Evolutionary conservation across 1,140 invertebrate species (phyloP), one percentile per base, ranked within the genome.

Genomic region (Thalassaphorura encarpata): DNA sequence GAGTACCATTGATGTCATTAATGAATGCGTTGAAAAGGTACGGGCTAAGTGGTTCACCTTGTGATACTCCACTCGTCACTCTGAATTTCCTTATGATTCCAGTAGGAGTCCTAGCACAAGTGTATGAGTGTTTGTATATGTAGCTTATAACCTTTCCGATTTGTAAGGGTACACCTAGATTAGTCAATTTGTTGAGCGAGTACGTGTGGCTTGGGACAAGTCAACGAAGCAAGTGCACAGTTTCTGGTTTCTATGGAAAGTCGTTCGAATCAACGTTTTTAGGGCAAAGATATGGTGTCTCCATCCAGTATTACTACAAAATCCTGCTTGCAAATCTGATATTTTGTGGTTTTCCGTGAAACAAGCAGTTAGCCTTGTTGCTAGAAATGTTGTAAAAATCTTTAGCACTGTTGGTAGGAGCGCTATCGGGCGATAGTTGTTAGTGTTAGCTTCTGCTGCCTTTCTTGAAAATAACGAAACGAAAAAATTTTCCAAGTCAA

Each of bases 381-480:
- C 45, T n/a, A 69, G 43, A 4, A 69, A 51, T 13, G 40, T 52
- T 1, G 61, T 59, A 28, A 65, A 66, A 5, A 68, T 21, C 61
- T 69, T 68, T 3, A 47, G 28, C n/a, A 52, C 33, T 18, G 54
- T 56, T 49, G 67, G 66, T 2, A 67, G n/a, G 24, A 68, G 60
- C 15, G 59, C 56, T 24, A 69, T 67, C 18, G 64, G 64, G 27
- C 67, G 41, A 43, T 67, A 66, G 42, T 69, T 68, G 23, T 41
- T 21, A 2, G 66, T n/a, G 54, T 13, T 54, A 48, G 13, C 36
- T 39, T 13, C 1, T 27, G 31, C 65, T 58, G 19, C 62, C 60
- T 54, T 66, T 68, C 47, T 67, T 67, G 45, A 56, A 52, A 11
- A 60, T 51, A 0, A 56, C 55, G 13, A 36, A 24, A 3, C 11